Base-by-base conservation (phyloP, 2,888 invertebrate genomes). In the Tipula unca region DNA sequence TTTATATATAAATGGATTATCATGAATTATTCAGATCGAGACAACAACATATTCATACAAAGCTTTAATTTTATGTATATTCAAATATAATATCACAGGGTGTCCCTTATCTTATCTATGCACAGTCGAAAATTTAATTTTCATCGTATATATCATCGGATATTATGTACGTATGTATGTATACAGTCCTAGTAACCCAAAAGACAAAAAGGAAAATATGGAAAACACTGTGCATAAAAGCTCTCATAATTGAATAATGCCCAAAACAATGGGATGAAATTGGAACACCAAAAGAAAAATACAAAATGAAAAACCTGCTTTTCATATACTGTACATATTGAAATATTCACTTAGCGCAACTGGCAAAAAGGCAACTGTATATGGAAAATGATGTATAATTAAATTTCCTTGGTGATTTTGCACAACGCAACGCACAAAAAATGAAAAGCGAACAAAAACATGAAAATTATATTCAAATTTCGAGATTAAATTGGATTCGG, bases 381-480 rank as follows among this genome's bases (percentile, higher is more conserved):
- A 20, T 25, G 25, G 25, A 69, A 69, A 69, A 69, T 20, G 69
- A 69, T 69, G 25, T 69, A 69, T 69, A 69, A 69, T 69, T 69
- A 69, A 69, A 25, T 69, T 69, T 69, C 69, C 69, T 69, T 25
- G 10, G 69, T 69, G 69, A 69, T 25, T 69, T 69, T 69, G 25
- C 20, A 54, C 48, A 69, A 25, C 69, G 25, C 69, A 69, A 10
- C 6, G 25, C 3, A n/a, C 8, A 20, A 25, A 69, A 25, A 69
- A 25, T 3, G 48, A 25, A 69, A 69, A 25, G 6, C 32, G 32
- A 69, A 69, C 4, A n/a, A 69, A 69, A 69, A 69, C 8, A 69
- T 69, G 25, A 69, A 69, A 69, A 69, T 69, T 69, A 69, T 69
- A 69, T 69, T 69, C 69, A 69, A 69, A 69, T 69, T 69, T 69